phyloP scores from a whole-genome alignment of 2,797 vertebrate genomes.

The Trachops cirrhosus region DNA sequence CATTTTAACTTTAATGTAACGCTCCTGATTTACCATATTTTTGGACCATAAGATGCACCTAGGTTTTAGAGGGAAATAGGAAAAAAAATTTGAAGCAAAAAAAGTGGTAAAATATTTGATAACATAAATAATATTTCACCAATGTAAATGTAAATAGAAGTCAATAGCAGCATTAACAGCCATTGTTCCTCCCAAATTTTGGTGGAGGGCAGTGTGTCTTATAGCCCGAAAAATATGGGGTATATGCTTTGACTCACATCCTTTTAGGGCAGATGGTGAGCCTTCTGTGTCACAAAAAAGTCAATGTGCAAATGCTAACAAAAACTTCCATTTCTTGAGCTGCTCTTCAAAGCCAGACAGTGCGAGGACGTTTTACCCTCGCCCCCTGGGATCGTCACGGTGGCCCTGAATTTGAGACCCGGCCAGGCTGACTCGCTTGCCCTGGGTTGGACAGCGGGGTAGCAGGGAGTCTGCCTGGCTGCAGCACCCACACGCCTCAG shows the following conservation, averaged over 20 bases:
- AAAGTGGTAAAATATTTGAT: too few species aligned
- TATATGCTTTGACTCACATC: not conserved
- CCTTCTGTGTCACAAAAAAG: not conserved
- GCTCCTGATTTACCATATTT: not conserved
- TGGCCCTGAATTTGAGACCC: not conserved
- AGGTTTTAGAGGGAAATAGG: too few species aligned
- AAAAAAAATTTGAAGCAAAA: too few species aligned
- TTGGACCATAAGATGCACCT: too few species aligned
- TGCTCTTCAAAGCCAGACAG: not conserved
- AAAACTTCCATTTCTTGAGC: not conserved
- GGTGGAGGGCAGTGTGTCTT: too few species aligned
- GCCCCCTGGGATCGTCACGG: accelerated
- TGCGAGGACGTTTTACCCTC: not conserved
- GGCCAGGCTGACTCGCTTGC: not conserved
- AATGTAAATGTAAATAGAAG: too few species aligned
- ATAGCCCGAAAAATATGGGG: too few species aligned
- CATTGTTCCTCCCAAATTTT: too few species aligned
- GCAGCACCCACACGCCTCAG: accelerated
- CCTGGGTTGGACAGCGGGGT: not conserved
- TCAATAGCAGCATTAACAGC: too few species aligned
- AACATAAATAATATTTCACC: too few species aligned
- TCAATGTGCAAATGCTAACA: not conserved
- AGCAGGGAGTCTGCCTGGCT: not conserved
- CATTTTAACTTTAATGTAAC: not conserved
- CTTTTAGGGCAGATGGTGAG: not conserved